Percentiles rank a stretch among this genome's conserved stretches.
Evolutionary conservation across 2,888 invertebrate species (phyloP).

Genomic region (Drosophila nr. perissopoda): DNA sequence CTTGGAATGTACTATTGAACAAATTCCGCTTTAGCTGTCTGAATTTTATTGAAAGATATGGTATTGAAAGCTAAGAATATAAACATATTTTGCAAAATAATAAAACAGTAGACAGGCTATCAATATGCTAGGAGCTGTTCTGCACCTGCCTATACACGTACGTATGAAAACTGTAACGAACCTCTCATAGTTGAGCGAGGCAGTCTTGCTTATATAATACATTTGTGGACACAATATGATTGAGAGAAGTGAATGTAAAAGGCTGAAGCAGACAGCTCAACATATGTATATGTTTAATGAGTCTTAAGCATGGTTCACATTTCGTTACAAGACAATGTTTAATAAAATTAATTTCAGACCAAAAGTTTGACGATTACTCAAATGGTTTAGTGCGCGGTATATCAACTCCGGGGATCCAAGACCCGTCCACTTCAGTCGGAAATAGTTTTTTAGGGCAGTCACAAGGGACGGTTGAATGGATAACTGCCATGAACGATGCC

Average conservation of each 20-base stretch:
- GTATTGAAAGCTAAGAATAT: not conserved
- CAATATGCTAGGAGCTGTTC: not conserved
- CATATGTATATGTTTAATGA: not conserved
- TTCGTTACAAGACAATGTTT: not conserved
- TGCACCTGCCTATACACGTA: not conserved
- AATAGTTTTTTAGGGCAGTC: conserved; percentile 70
- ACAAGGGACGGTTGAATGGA: conserved; percentile 82
- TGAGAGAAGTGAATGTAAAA: not conserved
- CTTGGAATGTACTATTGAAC: conserved; percentile 31
- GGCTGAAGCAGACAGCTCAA: not conserved
- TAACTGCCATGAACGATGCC: conserved; percentile 78
- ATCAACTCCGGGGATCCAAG: conserved; percentile 45
- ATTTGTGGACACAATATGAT: not conserved
- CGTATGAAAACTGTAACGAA: not conserved
- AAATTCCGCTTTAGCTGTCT: conserved; percentile 47
- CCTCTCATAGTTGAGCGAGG: not conserved
- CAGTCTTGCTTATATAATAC: not conserved
- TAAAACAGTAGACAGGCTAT: not conserved
- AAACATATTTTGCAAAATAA: not conserved
- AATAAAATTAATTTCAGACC: conserved; percentile 43
- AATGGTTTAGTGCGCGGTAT: conserved; percentile 48
- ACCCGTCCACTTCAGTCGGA: conserved; percentile 25
- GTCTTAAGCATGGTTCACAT: not conserved
- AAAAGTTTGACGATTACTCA: conserved; percentile 77
- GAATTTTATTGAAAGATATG: conserved; percentile 24